These are phyloP conservation scores for Scaptomyza tumidula DNA, from an alignment of 2,888 invertebrate species.

Conservation along the genomic window DNA sequence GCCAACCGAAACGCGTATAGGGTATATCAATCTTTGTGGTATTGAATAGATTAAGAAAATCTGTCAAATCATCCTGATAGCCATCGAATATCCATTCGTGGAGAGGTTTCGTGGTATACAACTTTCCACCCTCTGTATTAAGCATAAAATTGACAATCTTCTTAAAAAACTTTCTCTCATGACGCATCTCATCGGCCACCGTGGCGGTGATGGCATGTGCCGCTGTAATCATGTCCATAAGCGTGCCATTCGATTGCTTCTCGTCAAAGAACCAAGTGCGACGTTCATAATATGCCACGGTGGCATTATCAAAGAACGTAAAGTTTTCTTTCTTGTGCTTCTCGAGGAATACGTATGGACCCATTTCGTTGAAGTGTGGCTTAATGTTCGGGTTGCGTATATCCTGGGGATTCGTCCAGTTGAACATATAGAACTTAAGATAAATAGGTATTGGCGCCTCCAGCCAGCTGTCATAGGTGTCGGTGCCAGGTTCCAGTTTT, in stretches of 20 bases:
- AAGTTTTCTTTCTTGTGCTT: conserved; percentile 84
- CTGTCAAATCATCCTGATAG: conserved; percentile 90
- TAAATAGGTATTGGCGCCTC: conserved; percentile 94
- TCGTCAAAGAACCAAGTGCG: conserved; percentile 90
- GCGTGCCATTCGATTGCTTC: conserved; percentile 88
- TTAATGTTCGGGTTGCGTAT: conserved; percentile 85
- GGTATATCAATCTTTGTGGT: conserved; percentile 86
- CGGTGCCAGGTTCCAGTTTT: conserved; percentile 87
- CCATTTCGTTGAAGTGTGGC: conserved; percentile 87
- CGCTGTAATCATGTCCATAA: conserved; percentile 89
- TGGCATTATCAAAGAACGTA: conserved; percentile 89
- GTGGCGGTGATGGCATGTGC: conserved; percentile 91
- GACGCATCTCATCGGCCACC: conserved; percentile 87
- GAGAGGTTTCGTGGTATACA: conserved; percentile 87
- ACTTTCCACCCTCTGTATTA: conserved; percentile 85
- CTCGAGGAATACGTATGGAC: conserved; percentile 87
- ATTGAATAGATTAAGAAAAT: conserved; percentile 86
- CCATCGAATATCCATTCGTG: conserved; percentile 92
- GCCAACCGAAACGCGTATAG: conserved; percentile 93
- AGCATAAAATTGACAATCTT: conserved; percentile 86
- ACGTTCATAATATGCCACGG: conserved; percentile 91
- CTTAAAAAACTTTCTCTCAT: conserved; percentile 84
- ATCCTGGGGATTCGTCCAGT: conserved; percentile 91
- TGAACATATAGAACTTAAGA: conserved; percentile 90
- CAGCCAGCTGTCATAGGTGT: conserved; percentile 90